These are phyloP conservation scores for Manis pentadactyla DNA, from an alignment of 2,797 vertebrate genomes.

Conservation along the genomic window DNA sequence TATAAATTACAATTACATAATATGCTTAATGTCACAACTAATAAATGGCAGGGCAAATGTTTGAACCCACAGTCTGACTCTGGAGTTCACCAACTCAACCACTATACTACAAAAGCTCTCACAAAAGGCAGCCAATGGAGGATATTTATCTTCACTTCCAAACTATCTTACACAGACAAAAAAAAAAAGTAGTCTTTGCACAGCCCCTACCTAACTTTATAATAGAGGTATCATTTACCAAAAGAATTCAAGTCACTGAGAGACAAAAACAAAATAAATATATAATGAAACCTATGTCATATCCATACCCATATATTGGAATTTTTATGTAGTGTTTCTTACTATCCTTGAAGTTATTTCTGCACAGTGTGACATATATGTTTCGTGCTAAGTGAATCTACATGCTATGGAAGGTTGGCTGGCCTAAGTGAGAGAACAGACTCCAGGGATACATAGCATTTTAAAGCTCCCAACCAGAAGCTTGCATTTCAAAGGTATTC, in stretches of 20 bases:
- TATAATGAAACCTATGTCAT: neutral
- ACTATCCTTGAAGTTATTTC: neutral
- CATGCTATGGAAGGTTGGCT: neutral
- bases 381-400: neutral
- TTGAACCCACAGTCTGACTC: neutral
- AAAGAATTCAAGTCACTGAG: neutral
- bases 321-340: neutral
- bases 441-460: neutral
- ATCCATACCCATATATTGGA: neutral
- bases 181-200: neutral
- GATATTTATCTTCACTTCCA: neutral
- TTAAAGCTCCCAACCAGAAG: slow-evolving; percentile 25
- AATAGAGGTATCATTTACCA: neutral
- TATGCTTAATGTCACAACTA: neutral
- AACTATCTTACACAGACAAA: neutral
- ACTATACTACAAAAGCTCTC: neutral
- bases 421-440: neutral
- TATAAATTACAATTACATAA: neutral
- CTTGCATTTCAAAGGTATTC: neutral
- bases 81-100: neutral
- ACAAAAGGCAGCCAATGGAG: neutral
- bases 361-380: neutral
- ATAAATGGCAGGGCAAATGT: neutral
- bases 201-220: neutral
- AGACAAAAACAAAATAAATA: no score